Base-by-base conservation (phyloP, 1,140 invertebrate genomes). In the Drosophila fuyamai region DNA sequence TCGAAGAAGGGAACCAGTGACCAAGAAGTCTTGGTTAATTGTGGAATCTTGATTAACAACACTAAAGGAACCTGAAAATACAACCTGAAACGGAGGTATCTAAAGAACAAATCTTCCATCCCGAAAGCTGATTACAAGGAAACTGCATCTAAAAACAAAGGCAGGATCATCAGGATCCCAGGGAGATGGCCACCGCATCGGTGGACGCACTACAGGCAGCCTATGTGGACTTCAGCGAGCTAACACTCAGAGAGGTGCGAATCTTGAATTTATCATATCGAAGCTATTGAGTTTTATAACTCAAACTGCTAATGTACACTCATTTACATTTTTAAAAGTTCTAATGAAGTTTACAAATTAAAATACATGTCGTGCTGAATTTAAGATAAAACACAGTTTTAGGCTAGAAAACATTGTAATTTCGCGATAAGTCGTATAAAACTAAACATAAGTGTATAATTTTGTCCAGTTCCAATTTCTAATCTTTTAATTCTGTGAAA, bases 161-260 rank as follows among this genome's bases (percentile, higher is more conserved):
- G n/a, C 7, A 32, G 38, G 12, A 23, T 16, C 27, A 12, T n/a
- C 23, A 18, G 32, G 32, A 38, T 18, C 48, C 40, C 53, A 46
- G 44, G 81, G 74, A 51, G 23, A 85, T 85, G 82, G 83, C 82
- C 60, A 60, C 70, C 65, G 75, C 75, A 44, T 71, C 82, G 36
- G 58, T 70, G 60, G 79, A 85, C 66, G 75, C 63, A 50, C 50
- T 82, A 61, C 83, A 79, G 53, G 65, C 82, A 44, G 29, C 48
- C 63, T 55, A 63, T 76, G 83, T 85, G 14, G 70, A 82, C 56
- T 85, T 85, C 14, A 79, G 62, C 40, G 82, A 85, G 55, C 44
- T 85, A 32, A 53, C 54, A 35, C 51, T 85, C 10, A 40, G 58
- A 60, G 82, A 85, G 82, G 82, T 85, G 4, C n/a, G 46, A 3